A percentile compares a stretch with the other conserved stretches of the same genome.
These are phyloP conservation scores for Sphaeridia pumilis DNA, from an alignment of 2,888 invertebrate species.

Conservation along the genomic window DNA sequence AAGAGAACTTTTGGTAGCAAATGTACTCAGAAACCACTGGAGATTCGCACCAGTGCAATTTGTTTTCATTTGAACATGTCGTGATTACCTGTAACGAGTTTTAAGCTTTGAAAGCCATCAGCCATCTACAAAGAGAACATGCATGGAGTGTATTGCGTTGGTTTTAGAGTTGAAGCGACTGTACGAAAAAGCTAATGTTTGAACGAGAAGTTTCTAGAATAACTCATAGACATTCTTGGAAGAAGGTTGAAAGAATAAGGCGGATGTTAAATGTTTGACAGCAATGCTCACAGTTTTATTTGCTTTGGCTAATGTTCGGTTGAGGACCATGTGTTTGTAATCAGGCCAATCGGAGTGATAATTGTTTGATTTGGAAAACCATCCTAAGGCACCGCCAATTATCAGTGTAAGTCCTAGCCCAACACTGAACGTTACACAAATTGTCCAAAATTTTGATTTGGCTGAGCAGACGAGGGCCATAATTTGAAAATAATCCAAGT, in stretches of 20 bases:
- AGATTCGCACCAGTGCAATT: no score
- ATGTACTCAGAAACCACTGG: no score
- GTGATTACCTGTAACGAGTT: no score
- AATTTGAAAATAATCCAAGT: no score
- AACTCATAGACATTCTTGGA: neutral
- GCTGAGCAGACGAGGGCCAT: conserved; percentile 58
- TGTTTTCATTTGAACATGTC: no score
- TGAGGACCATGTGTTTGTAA: neutral
- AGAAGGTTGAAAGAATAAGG: no score
- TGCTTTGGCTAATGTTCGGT: neutral
- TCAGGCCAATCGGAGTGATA: conserved; percentile 14
- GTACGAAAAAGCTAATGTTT: neutral
- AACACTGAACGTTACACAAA: conserved; percentile 44
- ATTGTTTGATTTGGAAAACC: conserved; percentile 43
- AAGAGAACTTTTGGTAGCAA: no score
- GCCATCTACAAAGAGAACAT: no score
- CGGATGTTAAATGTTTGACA: no score
- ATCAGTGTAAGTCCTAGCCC: conserved; percentile 37
- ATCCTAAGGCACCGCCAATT: conserved; percentile 45
- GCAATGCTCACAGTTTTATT: no score
- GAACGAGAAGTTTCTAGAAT: neutral
- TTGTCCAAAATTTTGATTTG: conserved; percentile 51
- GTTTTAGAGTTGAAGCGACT: neutral
- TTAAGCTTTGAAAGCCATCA: no score
- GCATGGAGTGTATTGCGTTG: no score